These are phyloP conservation scores for Oreochromis tanganicae DNA, from an alignment of 2,113 vertebrate species.

Conservation along the genomic window DNA sequence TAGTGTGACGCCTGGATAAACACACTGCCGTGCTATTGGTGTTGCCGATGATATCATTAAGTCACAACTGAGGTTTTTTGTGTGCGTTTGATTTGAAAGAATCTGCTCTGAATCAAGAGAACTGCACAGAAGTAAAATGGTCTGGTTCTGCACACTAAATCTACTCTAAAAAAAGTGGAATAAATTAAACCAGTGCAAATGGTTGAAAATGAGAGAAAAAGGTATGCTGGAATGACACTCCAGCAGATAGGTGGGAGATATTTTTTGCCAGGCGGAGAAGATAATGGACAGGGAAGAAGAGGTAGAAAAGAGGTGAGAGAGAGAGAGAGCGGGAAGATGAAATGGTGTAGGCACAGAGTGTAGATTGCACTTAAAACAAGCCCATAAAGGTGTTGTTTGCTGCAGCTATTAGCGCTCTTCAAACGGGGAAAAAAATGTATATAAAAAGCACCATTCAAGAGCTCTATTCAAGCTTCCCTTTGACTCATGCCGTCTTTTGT, in stretches of 20 bases:
- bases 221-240: conserved; percentile 25
- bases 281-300: conserved; percentile 41
- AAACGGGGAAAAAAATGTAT: background rate
- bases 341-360: conserved; percentile 26
- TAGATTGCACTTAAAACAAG: conserved; percentile 26
- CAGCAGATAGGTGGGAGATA: conserved; percentile 36
- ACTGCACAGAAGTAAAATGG: background rate
- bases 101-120: background rate
- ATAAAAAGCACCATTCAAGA: background rate
- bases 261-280: conserved; percentile 16
- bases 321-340: background rate
- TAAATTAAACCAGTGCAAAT: background rate
- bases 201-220: conserved; percentile 13
- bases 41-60: background rate
- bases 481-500: conserved; percentile 22
- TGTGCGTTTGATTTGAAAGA: background rate
- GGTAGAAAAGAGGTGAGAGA: conserved; percentile 7
- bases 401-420: conserved; percentile 1
- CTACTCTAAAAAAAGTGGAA: background rate
- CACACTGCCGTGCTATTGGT: background rate
- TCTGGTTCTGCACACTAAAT: background rate
- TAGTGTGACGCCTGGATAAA: background rate
- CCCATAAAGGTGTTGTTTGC: conserved; percentile 9
- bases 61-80: background rate
- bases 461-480: background rate